Conservation (phyloP, 2,888 invertebrate species). For the Tigriopus californicus region DNA sequence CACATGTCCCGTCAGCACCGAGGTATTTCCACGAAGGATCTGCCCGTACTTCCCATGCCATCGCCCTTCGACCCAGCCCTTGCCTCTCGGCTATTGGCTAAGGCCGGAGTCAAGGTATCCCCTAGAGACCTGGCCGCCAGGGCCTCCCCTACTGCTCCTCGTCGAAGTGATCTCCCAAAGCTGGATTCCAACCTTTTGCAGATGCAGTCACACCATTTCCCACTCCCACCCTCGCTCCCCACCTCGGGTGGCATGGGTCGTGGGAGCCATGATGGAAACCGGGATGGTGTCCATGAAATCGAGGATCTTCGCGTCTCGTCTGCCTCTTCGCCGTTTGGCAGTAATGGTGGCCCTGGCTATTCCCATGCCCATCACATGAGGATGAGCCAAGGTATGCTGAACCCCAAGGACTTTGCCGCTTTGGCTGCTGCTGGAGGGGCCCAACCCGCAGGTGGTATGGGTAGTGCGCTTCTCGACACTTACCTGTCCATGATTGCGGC, state of each 20-base stretch:
- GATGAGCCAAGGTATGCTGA: background rate
- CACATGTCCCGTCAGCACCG: conserved; percentile 86
- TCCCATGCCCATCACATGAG: conserved; percentile 10
- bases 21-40: conserved; percentile 77
- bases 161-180: conserved; percentile 19
- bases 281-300: background rate
- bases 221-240: conserved; percentile 10
- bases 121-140: conserved; percentile 60
- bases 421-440: conserved; percentile 9
- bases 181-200: conserved; percentile 12
- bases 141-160: conserved; percentile 65
- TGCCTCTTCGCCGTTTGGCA: conserved; percentile 20
- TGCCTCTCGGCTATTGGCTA: conserved; percentile 35
- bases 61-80: conserved; percentile 75
- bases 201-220: conserved; percentile 3
- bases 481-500: conserved; percentile 63
- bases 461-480: conserved; percentile 62
- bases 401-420: conserved; percentile 9
- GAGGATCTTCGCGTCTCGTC: conserved; percentile 10
- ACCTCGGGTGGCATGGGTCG: background rate
- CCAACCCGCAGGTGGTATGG: conserved; percentile 31
- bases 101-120: conserved; percentile 59
- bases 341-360: conserved; percentile 22
- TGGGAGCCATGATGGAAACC: background rate
- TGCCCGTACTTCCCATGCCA: conserved; percentile 80